A percentile compares a stretch with the other conserved stretches of the same genome.
phyloP scores from a whole-genome alignment of 2,113 vertebrate species.

The Malurus melanocephalus region DNA sequence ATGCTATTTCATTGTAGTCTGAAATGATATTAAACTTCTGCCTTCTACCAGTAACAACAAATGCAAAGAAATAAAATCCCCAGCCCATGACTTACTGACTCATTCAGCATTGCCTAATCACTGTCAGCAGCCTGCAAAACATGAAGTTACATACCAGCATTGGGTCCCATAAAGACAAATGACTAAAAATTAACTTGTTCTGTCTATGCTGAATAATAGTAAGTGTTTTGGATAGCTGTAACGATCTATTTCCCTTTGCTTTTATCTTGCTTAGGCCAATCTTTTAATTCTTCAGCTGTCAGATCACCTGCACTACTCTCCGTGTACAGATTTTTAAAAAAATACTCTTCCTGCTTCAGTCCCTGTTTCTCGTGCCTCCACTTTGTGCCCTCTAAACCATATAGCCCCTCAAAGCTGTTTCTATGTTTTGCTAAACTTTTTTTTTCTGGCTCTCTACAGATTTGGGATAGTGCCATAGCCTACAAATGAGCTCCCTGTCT shows the following conservation, averaged over 20 bases:
- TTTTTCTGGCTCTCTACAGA: neutral
- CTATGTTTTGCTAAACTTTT: neutral
- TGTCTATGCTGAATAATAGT: neutral
- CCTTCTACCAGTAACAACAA: neutral
- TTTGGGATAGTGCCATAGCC: neutral
- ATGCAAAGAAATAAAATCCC: neutral
- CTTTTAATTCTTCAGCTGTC: neutral
- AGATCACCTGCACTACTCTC: neutral
- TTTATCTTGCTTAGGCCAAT: neutral
- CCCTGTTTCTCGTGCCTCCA: neutral
- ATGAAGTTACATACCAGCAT: neutral
- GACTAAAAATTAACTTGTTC: neutral
- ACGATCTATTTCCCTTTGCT: neutral
- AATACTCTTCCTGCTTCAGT: neutral
- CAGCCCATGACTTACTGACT: neutral
- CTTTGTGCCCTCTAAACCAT: neutral
- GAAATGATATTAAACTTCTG: neutral
- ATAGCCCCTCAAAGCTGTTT: neutral
- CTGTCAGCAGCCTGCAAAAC: neutral
- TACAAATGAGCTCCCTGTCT: conserved; percentile 28
- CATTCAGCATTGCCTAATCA: neutral
- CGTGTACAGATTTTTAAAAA: neutral
- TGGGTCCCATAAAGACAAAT: neutral
- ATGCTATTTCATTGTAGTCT: neutral
- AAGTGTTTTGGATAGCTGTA: neutral